These are phyloP conservation scores for Matsumyia berberina DNA, from an alignment of 2,888 invertebrate species.

Conservation along the genomic window DNA sequence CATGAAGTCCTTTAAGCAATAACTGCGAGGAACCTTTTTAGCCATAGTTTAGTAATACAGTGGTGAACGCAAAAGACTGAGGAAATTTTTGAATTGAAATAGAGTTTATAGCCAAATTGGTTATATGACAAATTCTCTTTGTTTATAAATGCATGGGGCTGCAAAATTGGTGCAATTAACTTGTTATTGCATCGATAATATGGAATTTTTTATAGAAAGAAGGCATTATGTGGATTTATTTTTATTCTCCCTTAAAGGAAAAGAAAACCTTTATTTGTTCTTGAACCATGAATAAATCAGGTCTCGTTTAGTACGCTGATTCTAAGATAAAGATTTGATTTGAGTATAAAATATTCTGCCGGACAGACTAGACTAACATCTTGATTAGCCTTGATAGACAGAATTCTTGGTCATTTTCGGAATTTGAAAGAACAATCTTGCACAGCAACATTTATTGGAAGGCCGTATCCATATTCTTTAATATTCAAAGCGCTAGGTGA, in stretches of 20 bases:
- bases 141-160: background rate
- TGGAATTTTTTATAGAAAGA: background rate
- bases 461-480: too few relatives aligned
- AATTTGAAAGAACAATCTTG: too few relatives aligned
- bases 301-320: too few relatives aligned
- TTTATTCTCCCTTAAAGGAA: background rate
- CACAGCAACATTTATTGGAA: too few relatives aligned
- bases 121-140: background rate
- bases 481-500: too few relatives aligned
- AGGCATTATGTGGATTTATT: background rate
- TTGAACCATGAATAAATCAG: too few relatives aligned
- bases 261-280: too few relatives aligned
- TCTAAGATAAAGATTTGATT: too few relatives aligned
- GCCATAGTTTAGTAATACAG: background rate
- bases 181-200: background rate
- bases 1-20: slow-evolving; percentile 79
- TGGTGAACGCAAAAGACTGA: background rate
- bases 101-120: background rate
- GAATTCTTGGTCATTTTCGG: too few relatives aligned
- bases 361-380: too few relatives aligned
- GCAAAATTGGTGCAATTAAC: background rate
- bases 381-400: too few relatives aligned
- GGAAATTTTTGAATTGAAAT: background rate
- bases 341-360: too few relatives aligned
- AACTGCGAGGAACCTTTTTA: slow-evolving; percentile 4